Percentiles rank a stretch among this genome's conserved stretches.
Evolutionary conservation across 2,888 invertebrate genomes (phyloP).

Genomic region (Zaprionus lineosus): DNA sequence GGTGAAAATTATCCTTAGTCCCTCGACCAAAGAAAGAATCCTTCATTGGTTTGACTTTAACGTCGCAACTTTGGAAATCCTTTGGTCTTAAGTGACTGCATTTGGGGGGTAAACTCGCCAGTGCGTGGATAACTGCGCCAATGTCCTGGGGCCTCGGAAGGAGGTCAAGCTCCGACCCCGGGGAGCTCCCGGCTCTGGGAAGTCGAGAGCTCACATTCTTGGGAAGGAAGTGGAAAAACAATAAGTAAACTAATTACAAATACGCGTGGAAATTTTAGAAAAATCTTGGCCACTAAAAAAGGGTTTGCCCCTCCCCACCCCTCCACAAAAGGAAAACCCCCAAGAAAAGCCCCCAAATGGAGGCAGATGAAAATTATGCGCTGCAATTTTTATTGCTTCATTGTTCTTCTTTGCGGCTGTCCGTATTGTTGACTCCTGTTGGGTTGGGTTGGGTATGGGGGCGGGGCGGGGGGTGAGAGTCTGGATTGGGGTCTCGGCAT

Average conservation of each 20-base stretch:
- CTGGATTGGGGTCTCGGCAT: conserved; percentile 62
- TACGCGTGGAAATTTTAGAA: conserved; percentile 72
- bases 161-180: too few relatives aligned
- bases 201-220: background rate
- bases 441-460: background rate
- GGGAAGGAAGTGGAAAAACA: conserved; percentile 45
- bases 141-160: too few relatives aligned
- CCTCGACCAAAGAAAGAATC: too few relatives aligned
- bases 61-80: too few relatives aligned
- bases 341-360: too few relatives aligned
- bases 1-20: too few relatives aligned
- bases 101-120: too few relatives aligned
- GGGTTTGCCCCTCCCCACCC: conserved; percentile 54
- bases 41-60: too few relatives aligned
- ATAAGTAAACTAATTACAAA: conserved; percentile 74
- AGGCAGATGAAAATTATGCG: conserved; percentile 72
- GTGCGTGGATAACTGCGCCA: too few relatives aligned
- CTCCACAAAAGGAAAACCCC: too few relatives aligned
- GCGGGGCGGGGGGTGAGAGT: background rate
- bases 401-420: conserved; percentile 64
- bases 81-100: too few relatives aligned
- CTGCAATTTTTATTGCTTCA: conserved; percentile 79
- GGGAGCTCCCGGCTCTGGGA: too few relatives aligned
- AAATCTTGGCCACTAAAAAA: conserved; percentile 51
- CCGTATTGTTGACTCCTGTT: conserved; percentile 31